Evolutionary conservation across 2,113 vertebrate genomes (phyloP), one percentile per base, ranked within the genome.

Genomic region (Pardalotus punctatus): DNA sequence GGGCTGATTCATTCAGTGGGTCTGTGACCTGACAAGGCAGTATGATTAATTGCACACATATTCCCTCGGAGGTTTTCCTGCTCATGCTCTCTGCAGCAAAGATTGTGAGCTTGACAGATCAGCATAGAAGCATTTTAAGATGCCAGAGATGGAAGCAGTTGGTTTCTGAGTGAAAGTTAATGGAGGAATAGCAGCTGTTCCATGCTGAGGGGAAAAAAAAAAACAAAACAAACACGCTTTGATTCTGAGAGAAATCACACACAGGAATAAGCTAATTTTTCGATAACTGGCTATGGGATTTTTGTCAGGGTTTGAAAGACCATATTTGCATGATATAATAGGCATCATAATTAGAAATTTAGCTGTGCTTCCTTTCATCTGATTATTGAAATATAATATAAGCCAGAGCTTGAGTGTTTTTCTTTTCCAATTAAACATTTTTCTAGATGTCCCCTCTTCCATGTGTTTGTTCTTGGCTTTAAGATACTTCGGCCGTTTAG

Each of bases 1-100:
- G 56, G 60, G 40, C 38, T 92, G 91, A 78, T 74, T 38, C 77
- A 22, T 51, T 84, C 17, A 2, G 53, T 3, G 61, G 61, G 77
- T 48, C 88, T 78, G 77, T 64, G 91, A 88, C 89, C 91, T 73
- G 80, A 80, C 80, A 64, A 86, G 77, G 81, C 77, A 43, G 25
- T 19, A 28, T 90, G 91, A 93, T 95, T 95, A 90, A 93, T 90
- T 81, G 80, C 76, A 73, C 65, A 28, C 67, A 11, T 54, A 93
- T 70, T 88, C 88, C 86, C 84, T 84, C 1, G 0, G 73, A 89
- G 94, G 51, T 61, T 94, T 91, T 94, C 72, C 70, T 12, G 4
- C 56, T 91, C 80, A 0, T 43, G 80, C 56, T 90, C 78, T 81
- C 82, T 64, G 86, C 72, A 45, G 70, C 83, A 66, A 71, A 74